Conservation (phyloP, 1,140 invertebrate species). For the Atta texana region DNA sequence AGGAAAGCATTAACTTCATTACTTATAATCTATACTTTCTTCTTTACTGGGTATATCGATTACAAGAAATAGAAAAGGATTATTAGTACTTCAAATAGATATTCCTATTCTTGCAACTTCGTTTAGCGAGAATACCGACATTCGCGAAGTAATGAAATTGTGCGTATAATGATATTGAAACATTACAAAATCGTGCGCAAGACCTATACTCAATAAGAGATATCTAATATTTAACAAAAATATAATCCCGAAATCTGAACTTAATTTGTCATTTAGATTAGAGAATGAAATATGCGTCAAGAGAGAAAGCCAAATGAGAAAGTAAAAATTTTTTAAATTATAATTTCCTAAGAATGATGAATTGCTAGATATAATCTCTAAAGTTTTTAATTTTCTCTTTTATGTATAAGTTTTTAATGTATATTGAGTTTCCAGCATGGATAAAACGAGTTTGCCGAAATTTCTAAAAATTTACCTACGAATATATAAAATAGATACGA, state of each 20-base stretch:
- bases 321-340: background rate
- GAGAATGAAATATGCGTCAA: background rate
- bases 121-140: constrained; percentile 13
- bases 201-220: background rate
- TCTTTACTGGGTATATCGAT: background rate
- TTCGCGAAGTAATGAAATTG: constrained; percentile 39
- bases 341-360: background rate
- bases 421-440: too few species aligned
- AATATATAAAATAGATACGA: too few species aligned
- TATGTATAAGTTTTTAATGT: background rate
- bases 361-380: background rate
- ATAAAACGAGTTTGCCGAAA: too few species aligned
- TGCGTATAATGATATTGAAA: constrained; percentile 38
- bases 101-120: constrained; percentile 31
- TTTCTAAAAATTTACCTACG: too few species aligned
- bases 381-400: background rate
- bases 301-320: background rate
- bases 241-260: background rate
- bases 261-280: background rate
- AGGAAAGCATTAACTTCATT: constrained; percentile 48
- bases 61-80: constrained; percentile 23
- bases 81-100: constrained; percentile 48
- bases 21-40: constrained; percentile 47
- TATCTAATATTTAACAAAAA: constrained; percentile 26
- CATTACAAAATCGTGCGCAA: background rate